Percentiles rank a stretch among this genome's conserved stretches.
phyloP scores from a whole-genome alignment of 2,113 vertebrate genomes.

The Atrichornis clamosus region DNA sequence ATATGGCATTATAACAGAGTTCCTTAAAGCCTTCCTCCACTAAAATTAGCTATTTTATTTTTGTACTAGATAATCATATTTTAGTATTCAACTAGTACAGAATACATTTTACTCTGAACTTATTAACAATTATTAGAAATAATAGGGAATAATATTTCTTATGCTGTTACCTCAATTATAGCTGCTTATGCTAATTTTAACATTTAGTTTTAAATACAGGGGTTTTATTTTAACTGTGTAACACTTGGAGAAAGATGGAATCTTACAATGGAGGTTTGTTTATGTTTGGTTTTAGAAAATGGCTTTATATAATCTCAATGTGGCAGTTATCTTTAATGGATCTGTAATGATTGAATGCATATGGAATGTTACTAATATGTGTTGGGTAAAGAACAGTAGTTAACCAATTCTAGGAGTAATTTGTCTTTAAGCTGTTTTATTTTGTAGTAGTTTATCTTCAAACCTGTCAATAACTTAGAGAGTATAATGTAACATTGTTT shows the following conservation, averaged over 20 bases:
- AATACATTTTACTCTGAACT: constrained; percentile 50
- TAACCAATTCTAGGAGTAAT: not conserved
- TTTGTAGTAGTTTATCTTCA: not conserved
- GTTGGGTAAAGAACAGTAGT: not conserved
- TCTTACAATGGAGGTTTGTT: constrained; percentile 10
- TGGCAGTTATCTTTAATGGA: not conserved
- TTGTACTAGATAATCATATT: not conserved
- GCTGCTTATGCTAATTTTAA: not conserved
- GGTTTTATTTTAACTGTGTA: constrained; percentile 32
- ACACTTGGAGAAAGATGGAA: not conserved
- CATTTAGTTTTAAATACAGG: constrained; percentile 50
- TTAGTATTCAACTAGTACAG: constrained; percentile 21
- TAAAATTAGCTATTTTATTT: constrained; percentile 39
- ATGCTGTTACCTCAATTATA: not conserved
- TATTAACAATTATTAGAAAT: constrained; percentile 33
- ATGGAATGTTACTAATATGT: not conserved
- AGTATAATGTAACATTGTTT: not conserved
- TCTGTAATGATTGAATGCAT: not conserved
- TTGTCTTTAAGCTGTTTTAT: not conserved
- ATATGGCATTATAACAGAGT: not conserved
- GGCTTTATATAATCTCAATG: not conserved
- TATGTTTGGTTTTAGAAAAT: not conserved
- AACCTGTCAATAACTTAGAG: not conserved
- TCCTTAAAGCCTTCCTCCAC: not conserved
- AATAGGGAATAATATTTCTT: not conserved